Percentiles rank a stretch among this genome's conserved stretches.
Evolutionary conservation across 2,113 vertebrate genomes (phyloP).

Genomic region (Vireo altiloquus): DNA sequence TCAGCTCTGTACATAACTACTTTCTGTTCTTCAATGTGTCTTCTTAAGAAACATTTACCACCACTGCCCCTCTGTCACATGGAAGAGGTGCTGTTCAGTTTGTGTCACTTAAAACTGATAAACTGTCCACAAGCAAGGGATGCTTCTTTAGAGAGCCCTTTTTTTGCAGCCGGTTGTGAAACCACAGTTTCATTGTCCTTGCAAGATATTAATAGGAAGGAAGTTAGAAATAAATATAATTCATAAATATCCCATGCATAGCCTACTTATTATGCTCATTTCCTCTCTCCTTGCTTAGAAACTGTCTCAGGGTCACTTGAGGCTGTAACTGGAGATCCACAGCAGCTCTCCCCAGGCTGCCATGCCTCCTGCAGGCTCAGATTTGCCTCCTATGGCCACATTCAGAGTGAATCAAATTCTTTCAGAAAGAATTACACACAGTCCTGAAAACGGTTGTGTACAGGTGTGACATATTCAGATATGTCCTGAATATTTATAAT

Average conservation of each 20-base stretch:
- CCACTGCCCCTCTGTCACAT: background rate
- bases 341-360: background rate
- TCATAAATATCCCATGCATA: background rate
- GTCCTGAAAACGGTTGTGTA: background rate
- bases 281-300: background rate
- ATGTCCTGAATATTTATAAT: background rate
- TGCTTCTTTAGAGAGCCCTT: background rate
- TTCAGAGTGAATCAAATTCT: background rate
- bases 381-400: background rate
- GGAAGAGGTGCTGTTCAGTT: background rate
- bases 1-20: background rate
- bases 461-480: background rate
- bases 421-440: background rate
- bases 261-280: background rate
- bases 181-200: background rate
- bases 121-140: background rate
- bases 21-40: background rate
- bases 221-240: background rate
- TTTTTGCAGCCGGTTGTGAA: background rate
- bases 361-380: background rate
- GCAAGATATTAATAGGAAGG: background rate
- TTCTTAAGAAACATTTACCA: background rate
- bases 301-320: background rate
- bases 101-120: background rate
- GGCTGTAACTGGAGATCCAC: background rate